Evolutionary conservation across 2,797 vertebrate species (phyloP).

Genomic region (Pangasius mekongensis): DNA sequence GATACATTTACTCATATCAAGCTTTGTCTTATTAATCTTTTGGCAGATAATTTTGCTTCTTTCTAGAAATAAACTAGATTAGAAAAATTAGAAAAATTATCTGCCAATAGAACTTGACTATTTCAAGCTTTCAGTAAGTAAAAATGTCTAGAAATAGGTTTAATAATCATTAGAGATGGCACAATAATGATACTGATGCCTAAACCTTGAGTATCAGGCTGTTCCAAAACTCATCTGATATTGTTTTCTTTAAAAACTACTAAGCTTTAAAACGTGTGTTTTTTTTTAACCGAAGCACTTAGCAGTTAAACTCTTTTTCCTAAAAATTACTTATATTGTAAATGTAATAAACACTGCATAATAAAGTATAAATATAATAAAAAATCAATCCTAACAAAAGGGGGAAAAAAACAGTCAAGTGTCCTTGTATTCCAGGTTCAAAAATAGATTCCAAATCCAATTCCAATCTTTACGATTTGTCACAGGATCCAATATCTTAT

Average conservation of each 20-base stretch:
- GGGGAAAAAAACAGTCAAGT: neutral
- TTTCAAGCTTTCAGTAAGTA: neutral
- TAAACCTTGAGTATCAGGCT: neutral
- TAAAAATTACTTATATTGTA: neutral
- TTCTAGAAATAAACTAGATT: no score
- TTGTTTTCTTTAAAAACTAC: neutral
- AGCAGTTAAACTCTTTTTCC: neutral
- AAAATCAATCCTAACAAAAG: neutral
- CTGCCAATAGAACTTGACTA: neutral
- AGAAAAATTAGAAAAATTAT: neutral
- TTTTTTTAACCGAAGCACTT: neutral
- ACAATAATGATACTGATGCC: neutral
- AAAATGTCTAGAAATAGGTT: neutral
- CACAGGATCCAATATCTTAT: neutral
- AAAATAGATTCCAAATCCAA: neutral
- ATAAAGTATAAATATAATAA: neutral
- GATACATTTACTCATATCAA: no score
- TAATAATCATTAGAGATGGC: neutral
- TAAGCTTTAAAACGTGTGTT: neutral
- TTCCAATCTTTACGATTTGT: neutral
- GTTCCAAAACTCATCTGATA: neutral
- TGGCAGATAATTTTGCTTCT: neutral
- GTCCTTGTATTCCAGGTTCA: neutral
- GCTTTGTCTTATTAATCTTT: no score
- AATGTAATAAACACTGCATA: neutral